Evolutionary conservation across 2,797 vertebrate genomes (phyloP).

Genomic region (Carcharodon carcharias): DNA sequence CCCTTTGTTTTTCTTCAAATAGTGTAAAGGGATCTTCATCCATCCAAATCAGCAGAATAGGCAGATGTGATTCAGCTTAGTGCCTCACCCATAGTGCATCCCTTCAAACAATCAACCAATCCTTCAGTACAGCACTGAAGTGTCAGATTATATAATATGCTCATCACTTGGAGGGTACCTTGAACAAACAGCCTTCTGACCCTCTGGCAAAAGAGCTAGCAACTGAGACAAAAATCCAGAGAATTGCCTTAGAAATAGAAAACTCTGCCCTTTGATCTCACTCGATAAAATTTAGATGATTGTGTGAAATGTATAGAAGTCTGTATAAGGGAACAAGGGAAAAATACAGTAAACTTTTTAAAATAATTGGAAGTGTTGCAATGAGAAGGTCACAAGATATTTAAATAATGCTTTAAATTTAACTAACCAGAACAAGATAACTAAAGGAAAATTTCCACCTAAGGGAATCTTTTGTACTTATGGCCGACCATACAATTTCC

Average conservation of each 20-base stretch:
- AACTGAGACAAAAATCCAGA: neutral
- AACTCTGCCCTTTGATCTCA: neutral
- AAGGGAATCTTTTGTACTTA: neutral
- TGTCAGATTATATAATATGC: neutral
- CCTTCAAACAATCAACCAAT: neutral
- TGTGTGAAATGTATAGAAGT: neutral
- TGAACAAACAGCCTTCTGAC: neutral
- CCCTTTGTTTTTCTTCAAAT: too few relatives aligned
- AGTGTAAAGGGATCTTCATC: too few relatives aligned
- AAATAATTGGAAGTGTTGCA: neutral
- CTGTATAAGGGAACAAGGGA: neutral
- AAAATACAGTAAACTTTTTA: neutral
- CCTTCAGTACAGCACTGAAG: neutral
- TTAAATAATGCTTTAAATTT: neutral
- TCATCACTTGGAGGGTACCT: neutral
- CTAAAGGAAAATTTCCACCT: neutral
- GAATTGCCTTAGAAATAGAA: neutral
- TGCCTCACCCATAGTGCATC: neutral
- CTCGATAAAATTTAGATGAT: neutral
- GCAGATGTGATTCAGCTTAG: neutral
- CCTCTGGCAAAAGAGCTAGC: neutral
- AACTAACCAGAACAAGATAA: neutral
- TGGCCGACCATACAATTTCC: neutral
- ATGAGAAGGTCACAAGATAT: neutral
- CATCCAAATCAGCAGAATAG: too few relatives aligned